Evolutionary conservation across 2,888 invertebrate species (phyloP).

Genomic region (Diarsia brunnea): DNA sequence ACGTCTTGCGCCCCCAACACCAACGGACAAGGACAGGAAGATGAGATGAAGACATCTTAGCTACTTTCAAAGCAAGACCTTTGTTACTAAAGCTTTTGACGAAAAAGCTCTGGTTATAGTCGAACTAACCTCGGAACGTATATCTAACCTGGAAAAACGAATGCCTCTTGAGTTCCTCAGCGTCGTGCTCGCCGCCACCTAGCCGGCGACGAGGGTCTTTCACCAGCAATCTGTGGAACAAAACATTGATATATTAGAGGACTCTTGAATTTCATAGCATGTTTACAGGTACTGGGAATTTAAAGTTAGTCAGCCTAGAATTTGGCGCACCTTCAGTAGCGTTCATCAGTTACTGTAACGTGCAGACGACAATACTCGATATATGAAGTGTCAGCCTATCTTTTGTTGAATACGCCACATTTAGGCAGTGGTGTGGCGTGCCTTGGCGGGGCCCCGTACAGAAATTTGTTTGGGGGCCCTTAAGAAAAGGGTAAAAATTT

Average conservation of each 20-base stretch:
- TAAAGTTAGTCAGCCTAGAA: not conserved
- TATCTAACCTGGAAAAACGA: slow-evolving; percentile 94
- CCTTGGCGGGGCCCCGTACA: too few relatives aligned
- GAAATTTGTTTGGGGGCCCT: too few relatives aligned
- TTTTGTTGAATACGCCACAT: not conserved
- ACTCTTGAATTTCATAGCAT: not conserved
- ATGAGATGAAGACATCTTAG: not conserved
- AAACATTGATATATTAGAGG: slow-evolving; percentile 2
- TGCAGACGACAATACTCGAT: not conserved
- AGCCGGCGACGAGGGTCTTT: slow-evolving; percentile 97
- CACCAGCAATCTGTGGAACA: slow-evolving; percentile 92
- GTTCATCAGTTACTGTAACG: not conserved
- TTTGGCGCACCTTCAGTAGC: not conserved
- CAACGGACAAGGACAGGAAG: too few relatives aligned
- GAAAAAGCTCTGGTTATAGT: not conserved
- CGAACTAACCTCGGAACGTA: slow-evolving; percentile 64
- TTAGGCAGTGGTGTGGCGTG: too few relatives aligned
- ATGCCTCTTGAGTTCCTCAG: slow-evolving; percentile 97
- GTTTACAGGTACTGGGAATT: not conserved
- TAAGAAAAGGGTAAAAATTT: too few relatives aligned
- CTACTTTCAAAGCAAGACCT: not conserved
- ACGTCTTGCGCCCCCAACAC: too few relatives aligned
- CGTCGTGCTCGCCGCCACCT: slow-evolving; percentile 96
- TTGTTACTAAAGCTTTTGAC: not conserved
- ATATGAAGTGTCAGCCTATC: not conserved